phyloP scores from a whole-genome alignment of 2,797 vertebrate genomes.

The Staurois parvus region DNA sequence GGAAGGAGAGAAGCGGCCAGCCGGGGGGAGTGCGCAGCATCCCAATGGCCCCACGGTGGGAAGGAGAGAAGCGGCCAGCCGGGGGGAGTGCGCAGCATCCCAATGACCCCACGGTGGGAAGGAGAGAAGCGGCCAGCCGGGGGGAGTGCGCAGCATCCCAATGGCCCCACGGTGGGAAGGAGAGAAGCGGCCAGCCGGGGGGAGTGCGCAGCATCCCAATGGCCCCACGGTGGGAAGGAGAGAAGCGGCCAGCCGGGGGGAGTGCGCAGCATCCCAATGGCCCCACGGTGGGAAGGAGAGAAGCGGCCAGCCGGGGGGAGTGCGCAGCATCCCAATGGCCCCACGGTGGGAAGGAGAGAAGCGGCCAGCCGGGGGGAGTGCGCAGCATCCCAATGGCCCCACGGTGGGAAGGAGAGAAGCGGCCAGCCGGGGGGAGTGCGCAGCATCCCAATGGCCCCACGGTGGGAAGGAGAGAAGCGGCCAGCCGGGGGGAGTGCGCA shows the following conservation, averaged over 20 bases:
- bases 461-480: slow-evolving; percentile 12
- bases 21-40: not conserved
- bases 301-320: not conserved
- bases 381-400: not conserved
- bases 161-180: not conserved
- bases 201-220: not conserved
- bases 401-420: not conserved
- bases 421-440: not conserved
- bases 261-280: not conserved
- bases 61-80: slow-evolving; percentile 1
- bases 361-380: not conserved
- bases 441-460: not conserved
- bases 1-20: slow-evolving; percentile 8
- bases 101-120: not conserved
- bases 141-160: not conserved
- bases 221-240: not conserved
- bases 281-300: not conserved
- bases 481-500: not conserved
- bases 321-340: not conserved
- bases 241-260: not conserved
- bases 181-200: not conserved
- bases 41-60: not conserved
- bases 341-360: not conserved
- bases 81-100: not conserved
- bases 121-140: not conserved